These are phyloP conservation scores for Vulpes vulpes DNA, from an alignment of 2,113 vertebrate species.

Conservation along the genomic window DNA sequence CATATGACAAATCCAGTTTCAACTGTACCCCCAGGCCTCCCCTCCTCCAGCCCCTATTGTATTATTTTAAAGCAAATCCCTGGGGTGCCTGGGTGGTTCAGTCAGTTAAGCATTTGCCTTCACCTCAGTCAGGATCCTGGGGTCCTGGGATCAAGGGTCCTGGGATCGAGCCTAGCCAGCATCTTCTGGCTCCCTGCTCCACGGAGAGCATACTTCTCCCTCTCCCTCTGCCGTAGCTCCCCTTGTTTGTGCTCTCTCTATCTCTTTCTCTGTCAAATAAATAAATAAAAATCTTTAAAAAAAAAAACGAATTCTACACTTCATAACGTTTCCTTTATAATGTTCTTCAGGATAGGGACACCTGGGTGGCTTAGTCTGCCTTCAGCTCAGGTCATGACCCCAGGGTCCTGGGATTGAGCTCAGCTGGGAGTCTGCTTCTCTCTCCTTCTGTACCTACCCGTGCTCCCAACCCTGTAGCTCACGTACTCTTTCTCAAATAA, in stretches of 20 bases:
- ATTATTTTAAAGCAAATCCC: neutral
- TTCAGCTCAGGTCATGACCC: neutral
- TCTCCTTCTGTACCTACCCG: neutral
- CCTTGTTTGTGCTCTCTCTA: too few species aligned
- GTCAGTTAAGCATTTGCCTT: too few species aligned
- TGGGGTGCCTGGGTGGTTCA: too few species aligned
- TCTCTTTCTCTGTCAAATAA: too few species aligned
- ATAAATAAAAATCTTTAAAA: too few species aligned
- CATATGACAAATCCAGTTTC: neutral
- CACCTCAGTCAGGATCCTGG: too few species aligned
- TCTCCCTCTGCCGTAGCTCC: too few species aligned
- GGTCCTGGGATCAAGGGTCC: too few species aligned
- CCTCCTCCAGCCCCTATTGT: neutral
- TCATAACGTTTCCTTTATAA: neutral
- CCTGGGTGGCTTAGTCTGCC: neutral
- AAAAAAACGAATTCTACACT: neutral
- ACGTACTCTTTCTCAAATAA: neutral
- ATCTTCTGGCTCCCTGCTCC: too few species aligned
- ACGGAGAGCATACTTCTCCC: too few species aligned
- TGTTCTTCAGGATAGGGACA: neutral
- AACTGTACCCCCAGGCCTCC: neutral
- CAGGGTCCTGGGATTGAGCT: neutral
- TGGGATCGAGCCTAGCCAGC: too few species aligned
- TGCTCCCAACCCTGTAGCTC: too few species aligned
- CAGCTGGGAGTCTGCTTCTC: neutral